phyloP scores from a whole-genome alignment of 2,888 invertebrate species.

The Agriopis aurantiaria region DNA sequence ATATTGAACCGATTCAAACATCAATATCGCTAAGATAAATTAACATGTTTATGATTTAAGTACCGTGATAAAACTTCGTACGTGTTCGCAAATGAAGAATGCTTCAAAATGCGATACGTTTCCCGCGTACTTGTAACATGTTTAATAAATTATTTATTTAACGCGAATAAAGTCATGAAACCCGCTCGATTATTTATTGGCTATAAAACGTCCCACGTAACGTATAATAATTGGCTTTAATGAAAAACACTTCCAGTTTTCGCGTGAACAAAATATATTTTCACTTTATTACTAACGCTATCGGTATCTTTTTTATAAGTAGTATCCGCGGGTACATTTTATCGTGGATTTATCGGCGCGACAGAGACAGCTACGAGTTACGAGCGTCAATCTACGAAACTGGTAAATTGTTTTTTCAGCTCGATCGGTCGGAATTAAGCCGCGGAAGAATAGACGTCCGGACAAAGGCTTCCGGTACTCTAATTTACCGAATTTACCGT shows the following conservation, averaged over 20 bases:
- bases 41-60: constrained; percentile 14
- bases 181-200: constrained; percentile 38
- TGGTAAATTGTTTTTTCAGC: constrained; percentile 52
- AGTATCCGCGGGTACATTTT: constrained; percentile 43
- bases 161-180: constrained; percentile 39
- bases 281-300: constrained; percentile 37
- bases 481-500: constrained; percentile 49
- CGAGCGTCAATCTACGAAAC: constrained; percentile 51
- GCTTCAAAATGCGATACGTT: constrained; percentile 11
- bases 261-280: constrained; percentile 27
- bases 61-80: constrained; percentile 12
- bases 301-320: constrained; percentile 39
- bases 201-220: constrained; percentile 39
- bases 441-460: constrained; percentile 44
- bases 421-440: constrained; percentile 45
- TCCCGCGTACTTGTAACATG: constrained; percentile 10
- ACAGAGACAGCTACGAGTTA: constrained; percentile 50
- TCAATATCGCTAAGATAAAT: constrained; percentile 18
- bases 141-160: constrained; percentile 32
- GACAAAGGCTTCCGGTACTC: constrained; percentile 47
- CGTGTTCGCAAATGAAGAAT: constrained; percentile 18
- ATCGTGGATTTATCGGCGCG: constrained; percentile 47
- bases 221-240: constrained; percentile 40
- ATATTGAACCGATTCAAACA: constrained; percentile 11
- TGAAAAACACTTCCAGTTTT: constrained; percentile 36